Evolutionary conservation across 2,797 vertebrate genomes (phyloP), one percentile per base, ranked within the genome.

Genomic region (Myioborus miniatus): DNA sequence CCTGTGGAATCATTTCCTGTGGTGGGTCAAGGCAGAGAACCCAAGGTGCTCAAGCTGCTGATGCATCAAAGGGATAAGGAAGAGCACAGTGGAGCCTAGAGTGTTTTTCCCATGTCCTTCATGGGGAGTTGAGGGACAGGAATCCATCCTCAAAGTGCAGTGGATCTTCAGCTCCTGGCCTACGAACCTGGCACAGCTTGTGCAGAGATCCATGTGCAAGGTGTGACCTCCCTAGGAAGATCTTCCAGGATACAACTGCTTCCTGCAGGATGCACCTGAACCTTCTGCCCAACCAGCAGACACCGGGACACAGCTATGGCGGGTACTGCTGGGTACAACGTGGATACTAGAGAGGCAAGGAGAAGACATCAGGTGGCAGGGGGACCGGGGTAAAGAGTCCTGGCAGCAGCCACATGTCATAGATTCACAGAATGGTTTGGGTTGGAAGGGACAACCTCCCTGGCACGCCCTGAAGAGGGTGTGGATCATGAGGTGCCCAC

Each of bases 281-380:
- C 12, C 23, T 10, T 12, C 27, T 43, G 39, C 47, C 50, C 6
- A 14, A 21, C 12, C 23, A 17, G 27, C 21, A 69, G 36, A 7
- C 47, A 34, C 0, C 6, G 39, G 44, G 56, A 12, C 24, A 36
- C 34, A 22, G 70, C 29, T 32, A 1, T 3, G 7, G 39, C 23
- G 14, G 24, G 13, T 7, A 23, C n/a, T 15, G 67, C 24, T 8
- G 59, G 46, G 39, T n/a, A 3, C 32, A 13, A 10, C 1, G 0
- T 4, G 26, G 36, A 3, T 1, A 3, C n/a, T 4, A 2, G 18
- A 18, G 7, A 52, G n/a, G 8, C 47, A 13, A 50, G 70, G 46
- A 63, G 22, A 26, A 64, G 69, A 29, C 3, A 6, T 15, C 26
- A 36, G 52, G 27, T 36, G 41, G 22, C 32, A 63, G 56, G 30